phyloP scores from a whole-genome alignment of 2,113 vertebrate genomes.

The Gasterosteus aculeatus region DNA sequence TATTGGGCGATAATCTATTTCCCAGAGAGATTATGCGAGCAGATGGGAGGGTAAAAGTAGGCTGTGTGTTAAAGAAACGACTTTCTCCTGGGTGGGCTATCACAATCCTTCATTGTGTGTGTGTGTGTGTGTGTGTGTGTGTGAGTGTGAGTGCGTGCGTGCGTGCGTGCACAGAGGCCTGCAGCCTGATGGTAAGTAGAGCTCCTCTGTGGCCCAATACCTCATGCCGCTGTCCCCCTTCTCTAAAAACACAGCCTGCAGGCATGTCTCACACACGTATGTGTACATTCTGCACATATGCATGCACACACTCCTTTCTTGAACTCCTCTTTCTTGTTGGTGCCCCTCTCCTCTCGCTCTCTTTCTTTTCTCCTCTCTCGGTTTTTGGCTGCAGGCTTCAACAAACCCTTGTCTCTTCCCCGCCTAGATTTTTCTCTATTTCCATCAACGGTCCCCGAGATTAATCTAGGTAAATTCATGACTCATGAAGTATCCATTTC shows the following conservation, averaged over 20 bases:
- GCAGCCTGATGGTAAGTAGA: slow-evolving; percentile 65
- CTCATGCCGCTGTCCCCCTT: slow-evolving; percentile 69
- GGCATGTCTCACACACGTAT: slow-evolving; percentile 52
- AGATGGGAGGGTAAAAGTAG: slow-evolving; percentile 60
- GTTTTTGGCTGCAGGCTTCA: slow-evolving; percentile 52
- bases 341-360: slow-evolving; percentile 15
- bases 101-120: slow-evolving; percentile 55
- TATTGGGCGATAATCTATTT: slow-evolving; percentile 53
- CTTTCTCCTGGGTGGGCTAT: slow-evolving; percentile 64
- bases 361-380: slow-evolving; percentile 28
- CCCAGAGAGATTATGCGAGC: slow-evolving; percentile 51
- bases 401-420: slow-evolving; percentile 37
- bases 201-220: slow-evolving; percentile 66
- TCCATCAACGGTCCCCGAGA: slow-evolving; percentile 32
- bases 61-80: slow-evolving; percentile 69
- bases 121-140: slow-evolving; percentile 30
- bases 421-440: slow-evolving; percentile 7
- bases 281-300: slow-evolving; percentile 27
- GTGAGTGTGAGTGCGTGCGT: slow-evolving; percentile 6
- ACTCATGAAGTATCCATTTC: slow-evolving; percentile 68
- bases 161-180: slow-evolving; percentile 42
- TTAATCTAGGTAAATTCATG: slow-evolving; percentile 59
- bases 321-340: slow-evolving; percentile 55
- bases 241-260: slow-evolving; percentile 69
- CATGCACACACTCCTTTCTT: slow-evolving; percentile 40